Conservation (phyloP, 2,888 invertebrate genomes). For the Acheta domesticus region DNA sequence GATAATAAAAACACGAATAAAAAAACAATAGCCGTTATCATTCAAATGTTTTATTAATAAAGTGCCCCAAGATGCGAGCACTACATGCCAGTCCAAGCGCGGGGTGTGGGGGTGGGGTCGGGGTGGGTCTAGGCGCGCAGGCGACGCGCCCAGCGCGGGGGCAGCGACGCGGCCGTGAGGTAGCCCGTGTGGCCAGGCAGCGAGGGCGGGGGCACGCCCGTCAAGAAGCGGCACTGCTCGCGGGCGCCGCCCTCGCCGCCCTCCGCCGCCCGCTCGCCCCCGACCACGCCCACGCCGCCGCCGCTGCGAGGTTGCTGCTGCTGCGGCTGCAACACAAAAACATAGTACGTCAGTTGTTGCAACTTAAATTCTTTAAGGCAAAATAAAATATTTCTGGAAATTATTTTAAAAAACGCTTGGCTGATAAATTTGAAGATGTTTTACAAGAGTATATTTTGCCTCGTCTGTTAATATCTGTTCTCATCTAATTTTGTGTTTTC, state of each 20-base stretch:
- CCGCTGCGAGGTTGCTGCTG: background rate
- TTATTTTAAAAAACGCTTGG: no score
- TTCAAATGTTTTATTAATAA: no score
- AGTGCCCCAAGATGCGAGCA: no score
- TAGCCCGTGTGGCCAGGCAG: constrained; percentile 95
- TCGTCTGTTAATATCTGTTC: no score
- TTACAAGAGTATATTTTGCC: no score
- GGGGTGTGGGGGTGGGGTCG: no score
- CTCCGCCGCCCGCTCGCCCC: background rate
- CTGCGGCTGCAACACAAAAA: background rate
- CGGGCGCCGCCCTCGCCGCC: background rate
- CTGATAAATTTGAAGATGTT: no score
- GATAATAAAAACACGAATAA: no score
- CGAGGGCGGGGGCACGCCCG: constrained; percentile 66
- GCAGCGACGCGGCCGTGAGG: constrained; percentile 88
- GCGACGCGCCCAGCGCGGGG: constrained; percentile 56
- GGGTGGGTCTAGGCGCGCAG: background rate
- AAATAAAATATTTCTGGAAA: accelerated
- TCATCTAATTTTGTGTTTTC: no score
- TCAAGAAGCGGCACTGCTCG: constrained; percentile 49
- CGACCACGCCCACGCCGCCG: background rate
- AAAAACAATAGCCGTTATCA: no score
- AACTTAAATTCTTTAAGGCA: no score
- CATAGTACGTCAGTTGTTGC: background rate
- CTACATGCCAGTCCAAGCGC: no score